Conservation (phyloP, 2,888 invertebrate species). For the Cheiracanthium punctorium region DNA sequence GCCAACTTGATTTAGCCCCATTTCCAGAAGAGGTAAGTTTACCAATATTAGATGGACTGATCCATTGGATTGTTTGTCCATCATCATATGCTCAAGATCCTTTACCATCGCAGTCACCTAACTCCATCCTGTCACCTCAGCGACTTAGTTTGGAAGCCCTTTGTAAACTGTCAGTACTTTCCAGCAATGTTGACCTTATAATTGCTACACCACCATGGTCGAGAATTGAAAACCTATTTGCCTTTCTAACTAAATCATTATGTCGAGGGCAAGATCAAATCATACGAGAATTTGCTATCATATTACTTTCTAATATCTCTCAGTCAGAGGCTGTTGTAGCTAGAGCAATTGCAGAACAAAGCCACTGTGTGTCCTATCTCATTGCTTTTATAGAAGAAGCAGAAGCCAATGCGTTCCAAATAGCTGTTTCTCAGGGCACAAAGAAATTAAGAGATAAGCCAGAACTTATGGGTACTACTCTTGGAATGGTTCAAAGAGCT, state of each 20-base stretch:
- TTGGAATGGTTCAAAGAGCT: slow-evolving; percentile 98
- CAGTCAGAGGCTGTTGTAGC: slow-evolving; percentile 94
- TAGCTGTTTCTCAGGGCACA: slow-evolving; percentile 96
- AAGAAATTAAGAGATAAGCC: slow-evolving; percentile 96
- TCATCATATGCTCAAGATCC: slow-evolving; percentile 97
- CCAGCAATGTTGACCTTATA: slow-evolving; percentile 97
- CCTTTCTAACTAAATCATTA: slow-evolving; percentile 90
- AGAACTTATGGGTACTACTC: slow-evolving; percentile 98
- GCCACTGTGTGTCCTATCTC: slow-evolving; percentile 93
- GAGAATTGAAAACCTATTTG: slow-evolving; percentile 91
- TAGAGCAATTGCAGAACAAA: slow-evolving; percentile 89
- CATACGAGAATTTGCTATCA: slow-evolving; percentile 96
- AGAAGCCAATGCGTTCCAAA: slow-evolving; percentile 93
- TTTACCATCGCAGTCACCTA: slow-evolving; percentile 87
- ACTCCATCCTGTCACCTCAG: slow-evolving; percentile 87
- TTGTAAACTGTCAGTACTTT: slow-evolving; percentile 97
- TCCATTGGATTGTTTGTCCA: slow-evolving; percentile 98
- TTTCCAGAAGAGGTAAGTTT: slow-evolving; percentile 94
- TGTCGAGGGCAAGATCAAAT: slow-evolving; percentile 91
- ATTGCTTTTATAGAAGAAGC: slow-evolving; percentile 97
- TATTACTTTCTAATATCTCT: slow-evolving; percentile 94
- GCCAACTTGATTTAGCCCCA: slow-evolving; percentile 91
- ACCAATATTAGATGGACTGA: slow-evolving; percentile 93
- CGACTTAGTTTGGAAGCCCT: slow-evolving; percentile 95
- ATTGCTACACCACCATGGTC: slow-evolving; percentile 97